Conservation (phyloP, 2,113 vertebrate species). For the Willisornis vidua region DNA sequence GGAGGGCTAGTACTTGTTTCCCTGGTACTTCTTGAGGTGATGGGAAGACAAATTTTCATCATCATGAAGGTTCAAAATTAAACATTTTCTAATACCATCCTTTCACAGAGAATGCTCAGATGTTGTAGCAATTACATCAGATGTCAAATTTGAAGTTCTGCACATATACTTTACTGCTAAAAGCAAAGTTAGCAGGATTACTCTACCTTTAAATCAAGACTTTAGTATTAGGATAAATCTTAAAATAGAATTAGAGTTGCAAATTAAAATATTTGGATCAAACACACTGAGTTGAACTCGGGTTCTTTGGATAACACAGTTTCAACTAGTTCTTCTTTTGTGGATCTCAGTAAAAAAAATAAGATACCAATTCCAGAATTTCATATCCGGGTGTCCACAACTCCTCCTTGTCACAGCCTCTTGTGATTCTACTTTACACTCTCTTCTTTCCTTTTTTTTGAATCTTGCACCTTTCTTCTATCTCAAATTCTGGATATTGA, state of each 20-base stretch:
- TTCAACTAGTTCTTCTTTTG: background rate
- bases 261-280: background rate
- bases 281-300: background rate
- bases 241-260: background rate
- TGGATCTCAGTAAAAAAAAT: background rate
- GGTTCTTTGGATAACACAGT: background rate
- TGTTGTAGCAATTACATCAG: background rate
- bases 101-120: background rate
- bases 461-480: background rate
- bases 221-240: background rate
- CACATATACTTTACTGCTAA: background rate
- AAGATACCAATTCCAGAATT: background rate
- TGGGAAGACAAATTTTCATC: background rate
- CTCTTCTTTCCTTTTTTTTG: background rate
- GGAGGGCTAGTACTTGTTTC: background rate
- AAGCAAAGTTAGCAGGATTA: background rate
- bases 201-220: background rate
- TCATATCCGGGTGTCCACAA: background rate
- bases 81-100: background rate
- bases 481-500: background rate
- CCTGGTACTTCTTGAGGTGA: background rate
- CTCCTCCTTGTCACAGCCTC: background rate
- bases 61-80: background rate
- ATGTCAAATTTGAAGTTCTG: background rate
- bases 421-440: background rate